Percentiles rank a stretch among this genome's conserved stretches.
phyloP scores from a whole-genome alignment of 1,140 invertebrate species.

The Stenopsyche tienmushanensis region DNA sequence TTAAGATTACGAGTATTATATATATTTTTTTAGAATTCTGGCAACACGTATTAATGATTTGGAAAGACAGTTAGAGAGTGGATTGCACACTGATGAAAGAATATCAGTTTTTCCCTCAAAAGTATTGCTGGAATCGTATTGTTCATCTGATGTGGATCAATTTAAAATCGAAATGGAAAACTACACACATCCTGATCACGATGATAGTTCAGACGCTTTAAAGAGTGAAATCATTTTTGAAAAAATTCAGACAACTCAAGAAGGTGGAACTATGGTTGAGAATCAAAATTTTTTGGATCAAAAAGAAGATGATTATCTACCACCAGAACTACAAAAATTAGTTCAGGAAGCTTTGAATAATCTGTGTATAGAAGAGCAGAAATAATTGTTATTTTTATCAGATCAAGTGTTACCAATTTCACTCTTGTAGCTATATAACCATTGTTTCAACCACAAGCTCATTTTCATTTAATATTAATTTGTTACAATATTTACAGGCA shows the following conservation, averaged over 20 bases:
- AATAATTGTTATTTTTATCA: not conserved
- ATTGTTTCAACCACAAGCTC: too few relatives aligned
- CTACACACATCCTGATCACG: constrained; percentile 38
- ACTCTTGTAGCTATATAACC: too few relatives aligned
- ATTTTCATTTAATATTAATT: too few relatives aligned
- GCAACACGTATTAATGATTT: constrained; percentile 53
- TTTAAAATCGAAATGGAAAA: constrained; percentile 44
- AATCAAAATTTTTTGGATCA: constrained; percentile 18
- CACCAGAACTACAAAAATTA: constrained; percentile 50
- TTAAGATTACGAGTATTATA: too few relatives aligned
- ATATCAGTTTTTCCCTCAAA: constrained; percentile 54
- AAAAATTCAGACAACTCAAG: constrained; percentile 26
- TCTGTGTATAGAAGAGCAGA: constrained; percentile 43
- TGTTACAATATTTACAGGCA: too few relatives aligned
- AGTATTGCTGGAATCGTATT: constrained; percentile 52
- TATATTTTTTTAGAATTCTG: constrained; percentile 51
- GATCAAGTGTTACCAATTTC: too few relatives aligned
- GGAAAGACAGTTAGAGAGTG: constrained; percentile 53
- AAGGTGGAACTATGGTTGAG: constrained; percentile 23
- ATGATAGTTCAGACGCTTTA: constrained; percentile 45
- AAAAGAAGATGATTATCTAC: constrained; percentile 41
- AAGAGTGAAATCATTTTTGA: constrained; percentile 44
- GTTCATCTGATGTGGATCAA: constrained; percentile 48
- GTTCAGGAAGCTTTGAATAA: constrained; percentile 53
- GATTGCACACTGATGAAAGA: constrained; percentile 51